Base-by-base conservation (phyloP, 2,888 invertebrate genomes). In the Nemotelus pantherinus region DNA sequence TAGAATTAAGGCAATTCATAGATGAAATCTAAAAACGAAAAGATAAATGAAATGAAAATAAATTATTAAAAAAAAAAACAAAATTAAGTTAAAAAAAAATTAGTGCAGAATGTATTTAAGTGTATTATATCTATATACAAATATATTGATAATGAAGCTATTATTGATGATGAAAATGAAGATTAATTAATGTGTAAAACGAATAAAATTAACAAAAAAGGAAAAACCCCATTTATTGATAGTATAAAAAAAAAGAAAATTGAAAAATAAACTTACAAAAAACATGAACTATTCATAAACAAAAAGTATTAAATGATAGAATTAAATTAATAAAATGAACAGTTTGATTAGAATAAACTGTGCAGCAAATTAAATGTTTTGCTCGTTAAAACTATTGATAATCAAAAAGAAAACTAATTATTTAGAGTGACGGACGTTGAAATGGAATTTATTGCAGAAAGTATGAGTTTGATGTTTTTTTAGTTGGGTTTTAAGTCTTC, bases 61-160 rank as follows among this genome's bases (percentile, higher is more conserved):
- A 68, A 50, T 68, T 7, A 68, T 44, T 68, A 50, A 25, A 44
- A 68, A 68, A 50, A n/a, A 67, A 47, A 45, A 44, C 0, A 60
- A 60, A 60, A 9, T 25, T 41, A 2, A 60, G 2, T 25, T 68
- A 44, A 67, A 63, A 77, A 50, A 71, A 70, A 65, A 70, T 76
- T 48, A 68, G 39, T 25, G 25, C 25, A 25, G 25, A 25, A 9
- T 4, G 77, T 65, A 68, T 71, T 77, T 57, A 77, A 74, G 77
- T 77, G 77, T 67, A 80, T 72, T 74, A 48, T 47, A 48, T 9
- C 50, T n/a, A 71, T 71, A 77, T 77, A 79, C 57, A 79, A 65
- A 57, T 47, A 3, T 67, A 47, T 67, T 25, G 25, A 25, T 25
- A 25, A 25, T 25, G 25, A 25, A 25, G 25, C 25, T 25, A 25